phyloP scores from a whole-genome alignment of 2,113 vertebrate species.

The Paratilapia polleni region DNA sequence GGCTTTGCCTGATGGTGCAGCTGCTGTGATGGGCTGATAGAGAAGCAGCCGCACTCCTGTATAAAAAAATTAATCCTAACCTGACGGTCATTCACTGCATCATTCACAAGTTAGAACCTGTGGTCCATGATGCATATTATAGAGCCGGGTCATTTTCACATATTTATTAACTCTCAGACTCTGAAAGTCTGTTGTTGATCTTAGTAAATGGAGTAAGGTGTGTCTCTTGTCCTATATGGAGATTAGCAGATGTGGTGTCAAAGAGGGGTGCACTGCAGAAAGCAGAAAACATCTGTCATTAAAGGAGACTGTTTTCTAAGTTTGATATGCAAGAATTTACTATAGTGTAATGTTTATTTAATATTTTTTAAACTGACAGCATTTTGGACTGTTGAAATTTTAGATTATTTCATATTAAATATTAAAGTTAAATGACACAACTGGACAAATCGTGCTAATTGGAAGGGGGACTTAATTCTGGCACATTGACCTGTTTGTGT shows the following conservation, averaged over 20 bases:
- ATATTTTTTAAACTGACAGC: too few species aligned
- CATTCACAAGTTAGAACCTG: neutral
- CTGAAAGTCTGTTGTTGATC: neutral
- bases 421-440: too few species aligned
- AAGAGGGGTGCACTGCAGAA: too few species aligned
- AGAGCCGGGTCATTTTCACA: neutral
- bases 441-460: too few species aligned
- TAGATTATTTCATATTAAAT: too few species aligned
- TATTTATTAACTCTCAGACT: neutral
- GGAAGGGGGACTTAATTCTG: too few species aligned
- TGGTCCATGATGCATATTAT: neutral
- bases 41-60: neutral
- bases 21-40: neutral
- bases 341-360: neutral
- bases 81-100: neutral
- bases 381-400: too few species aligned
- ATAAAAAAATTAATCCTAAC: neutral
- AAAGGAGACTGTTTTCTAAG: too few species aligned
- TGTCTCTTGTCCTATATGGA: neutral
- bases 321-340: neutral
- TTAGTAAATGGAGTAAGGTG: neutral
- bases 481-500: too few species aligned
- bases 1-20: neutral
- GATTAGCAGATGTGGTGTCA: neutral
- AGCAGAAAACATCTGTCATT: too few species aligned